Conservation (phyloP, 2,888 invertebrate species). For the Zeuzera pyrina region DNA sequence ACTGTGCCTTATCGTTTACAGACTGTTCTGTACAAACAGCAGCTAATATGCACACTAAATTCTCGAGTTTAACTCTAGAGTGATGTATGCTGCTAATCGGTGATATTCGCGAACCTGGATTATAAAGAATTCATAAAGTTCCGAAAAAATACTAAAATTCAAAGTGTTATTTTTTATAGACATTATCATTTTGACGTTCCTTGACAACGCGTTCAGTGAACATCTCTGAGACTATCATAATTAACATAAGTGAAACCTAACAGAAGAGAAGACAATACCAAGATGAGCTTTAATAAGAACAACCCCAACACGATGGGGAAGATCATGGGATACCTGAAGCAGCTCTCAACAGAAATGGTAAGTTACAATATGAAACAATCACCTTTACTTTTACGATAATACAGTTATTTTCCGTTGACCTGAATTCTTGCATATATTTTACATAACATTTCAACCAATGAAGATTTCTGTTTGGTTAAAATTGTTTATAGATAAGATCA, state of each 20-base stretch:
- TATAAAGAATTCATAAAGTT: constrained; percentile 36
- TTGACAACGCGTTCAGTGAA: constrained; percentile 30
- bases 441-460: constrained; percentile 5
- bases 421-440: constrained; percentile 15
- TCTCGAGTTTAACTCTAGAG: constrained; percentile 16
- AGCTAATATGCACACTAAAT: constrained; percentile 8
- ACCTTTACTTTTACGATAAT: constrained; percentile 1
- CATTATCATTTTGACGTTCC: constrained; percentile 62
- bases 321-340: constrained; percentile 64
- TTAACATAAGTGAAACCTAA: no score
- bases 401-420: constrained; percentile 15
- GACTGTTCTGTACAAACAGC: no score
- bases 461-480: neutral
- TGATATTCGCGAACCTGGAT: constrained; percentile 55
- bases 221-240: constrained; percentile 2
- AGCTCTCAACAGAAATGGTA: constrained; percentile 69
- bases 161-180: constrained; percentile 45
- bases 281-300: constrained; percentile 70
- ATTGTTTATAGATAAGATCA: neutral
- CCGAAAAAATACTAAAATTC: constrained; percentile 33
- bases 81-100: constrained; percentile 43
- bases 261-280: constrained; percentile 24
- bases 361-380: constrained; percentile 19
- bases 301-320: constrained; percentile 68
- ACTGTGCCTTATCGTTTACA: constrained; percentile 25